Evolutionary conservation across 64 coral and sea anemone species (phyloP), one percentile per base, ranked within the genome.

Genomic region (Actinia equina): DNA sequence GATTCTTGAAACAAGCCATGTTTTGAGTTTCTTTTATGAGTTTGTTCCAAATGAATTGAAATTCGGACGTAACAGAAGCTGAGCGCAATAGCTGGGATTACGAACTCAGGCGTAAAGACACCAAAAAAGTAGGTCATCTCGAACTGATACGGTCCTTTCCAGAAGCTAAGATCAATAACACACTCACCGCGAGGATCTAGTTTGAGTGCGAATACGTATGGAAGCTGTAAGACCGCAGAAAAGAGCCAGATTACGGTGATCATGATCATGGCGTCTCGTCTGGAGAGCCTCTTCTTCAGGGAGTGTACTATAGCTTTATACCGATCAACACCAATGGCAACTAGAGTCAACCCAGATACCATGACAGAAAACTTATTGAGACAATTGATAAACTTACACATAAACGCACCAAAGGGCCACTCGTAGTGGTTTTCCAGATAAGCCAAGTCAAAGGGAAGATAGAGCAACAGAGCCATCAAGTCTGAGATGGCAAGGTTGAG

Each of bases 401-500:
- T 57, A 51, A 92, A 92, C 14, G 85, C 81, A 4, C 94, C 94
- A 69, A 95, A 95, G 9, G 90, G 94, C 94, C 94, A 95, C 17
- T 84, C 77, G 55, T 85, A 92, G 2, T 63, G 44, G 55, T 86
- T 92, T 41, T 95, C 94, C 45, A 95, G 55, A 61, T 95, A 95
- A 3, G 80, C 94, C 27, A 95, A 82, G 77, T 95, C 94, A 37
- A 95, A 95, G 8, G 94, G 94, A 0, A 95, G 70, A 25, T 89
- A 95, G 1, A 95, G 84, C n/a, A 95, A 77, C 14, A 95, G 43
- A 11, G 88, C 91, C 65, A 92, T n/a, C 58, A 95, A 71, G 71
- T 95, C 94, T 18, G 94, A 95, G 25, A 92, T n/a, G 27, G 94
- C 94, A 7, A 95, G 79, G 88, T 92, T 95, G 49, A 95, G 52